Percentiles rank a stretch among this genome's conserved stretches.
Evolutionary conservation across 1,140 invertebrate genomes (phyloP).

Genomic region (Drosophila pseudoananassae): DNA sequence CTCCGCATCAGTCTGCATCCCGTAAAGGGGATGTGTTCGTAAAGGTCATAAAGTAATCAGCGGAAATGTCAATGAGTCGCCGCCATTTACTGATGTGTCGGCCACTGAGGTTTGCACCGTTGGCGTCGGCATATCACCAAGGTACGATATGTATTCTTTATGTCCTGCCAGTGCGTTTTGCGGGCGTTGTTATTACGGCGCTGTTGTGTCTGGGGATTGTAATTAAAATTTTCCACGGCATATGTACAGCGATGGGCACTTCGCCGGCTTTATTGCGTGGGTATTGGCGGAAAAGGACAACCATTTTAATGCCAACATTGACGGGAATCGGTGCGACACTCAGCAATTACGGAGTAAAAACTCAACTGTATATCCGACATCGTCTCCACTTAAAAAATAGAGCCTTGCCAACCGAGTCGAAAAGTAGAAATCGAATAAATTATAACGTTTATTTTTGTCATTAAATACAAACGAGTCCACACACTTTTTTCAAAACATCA

Average conservation of each 20-base stretch:
- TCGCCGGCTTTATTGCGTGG: constrained; percentile 63
- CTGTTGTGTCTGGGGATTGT: constrained; percentile 52
- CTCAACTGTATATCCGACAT: background rate
- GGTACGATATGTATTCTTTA: constrained; percentile 34
- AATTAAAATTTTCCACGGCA: constrained; percentile 76
- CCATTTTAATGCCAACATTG: constrained; percentile 59
- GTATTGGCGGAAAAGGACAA: constrained; percentile 34
- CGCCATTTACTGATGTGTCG: constrained; percentile 81
- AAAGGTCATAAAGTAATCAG: constrained; percentile 79
- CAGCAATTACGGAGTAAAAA: constrained; percentile 3
- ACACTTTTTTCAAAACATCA: background rate
- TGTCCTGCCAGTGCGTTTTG: background rate
- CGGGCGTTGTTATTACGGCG: constrained; percentile 27
- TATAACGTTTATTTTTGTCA: constrained; percentile 14
- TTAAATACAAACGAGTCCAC: background rate
- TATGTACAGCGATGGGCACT: constrained; percentile 56
- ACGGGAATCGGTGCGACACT: constrained; percentile 36
- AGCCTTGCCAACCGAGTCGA: constrained; percentile 7
- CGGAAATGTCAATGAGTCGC: constrained; percentile 80
- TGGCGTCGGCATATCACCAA: constrained; percentile 35
- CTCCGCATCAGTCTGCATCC: background rate
- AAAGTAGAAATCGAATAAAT: constrained; percentile 9
- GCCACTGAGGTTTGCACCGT: constrained; percentile 74
- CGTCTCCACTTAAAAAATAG: constrained; percentile 14
- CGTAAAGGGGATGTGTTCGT: background rate